A percentile compares a stretch with the other conserved stretches of the same genome.
Evolutionary conservation across 2,888 invertebrate species (phyloP).

Genomic region (Biston betularia): DNA sequence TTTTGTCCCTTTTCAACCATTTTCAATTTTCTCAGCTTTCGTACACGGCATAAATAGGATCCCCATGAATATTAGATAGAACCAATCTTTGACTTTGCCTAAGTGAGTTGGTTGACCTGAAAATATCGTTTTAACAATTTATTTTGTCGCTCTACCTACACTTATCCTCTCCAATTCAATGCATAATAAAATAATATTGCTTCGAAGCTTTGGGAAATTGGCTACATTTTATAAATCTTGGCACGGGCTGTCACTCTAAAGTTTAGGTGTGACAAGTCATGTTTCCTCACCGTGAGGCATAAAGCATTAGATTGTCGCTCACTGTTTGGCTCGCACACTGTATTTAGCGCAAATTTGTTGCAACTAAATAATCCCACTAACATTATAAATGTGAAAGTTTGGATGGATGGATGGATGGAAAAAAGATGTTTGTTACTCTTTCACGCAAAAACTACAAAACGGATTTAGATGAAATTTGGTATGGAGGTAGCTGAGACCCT

Average conservation of each 20-base stretch:
- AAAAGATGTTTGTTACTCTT: no score
- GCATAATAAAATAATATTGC: slow-evolving; percentile 30
- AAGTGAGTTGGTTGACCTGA: slow-evolving; percentile 14
- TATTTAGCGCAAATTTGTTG: no score
- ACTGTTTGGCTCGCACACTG: no score
- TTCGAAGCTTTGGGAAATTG: slow-evolving; percentile 9
- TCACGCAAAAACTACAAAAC: no score
- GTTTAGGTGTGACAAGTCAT: no score
- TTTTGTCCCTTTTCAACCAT: background rate
- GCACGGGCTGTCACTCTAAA: background rate
- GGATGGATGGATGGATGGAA: no score
- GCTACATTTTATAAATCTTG: background rate
- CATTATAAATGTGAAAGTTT: no score
- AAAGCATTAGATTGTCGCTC: no score
- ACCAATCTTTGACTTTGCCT: slow-evolving; percentile 4
- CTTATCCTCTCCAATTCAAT: slow-evolving; percentile 23
- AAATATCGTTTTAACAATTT: slow-evolving; percentile 27
- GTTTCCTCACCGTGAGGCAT: no score
- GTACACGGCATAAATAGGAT: slow-evolving; percentile 1
- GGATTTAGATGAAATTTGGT: no score
- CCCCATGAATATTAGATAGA: slow-evolving; percentile 10
- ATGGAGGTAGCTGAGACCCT: no score
- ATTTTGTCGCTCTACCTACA: slow-evolving; percentile 19
- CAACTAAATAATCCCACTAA: no score
- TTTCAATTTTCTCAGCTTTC: slow-evolving; percentile 5